A percentile compares a stretch with the other conserved stretches of the same genome.
Evolutionary conservation across 2,888 invertebrate genomes (phyloP).

Genomic region (Lepidonotus clava): DNA sequence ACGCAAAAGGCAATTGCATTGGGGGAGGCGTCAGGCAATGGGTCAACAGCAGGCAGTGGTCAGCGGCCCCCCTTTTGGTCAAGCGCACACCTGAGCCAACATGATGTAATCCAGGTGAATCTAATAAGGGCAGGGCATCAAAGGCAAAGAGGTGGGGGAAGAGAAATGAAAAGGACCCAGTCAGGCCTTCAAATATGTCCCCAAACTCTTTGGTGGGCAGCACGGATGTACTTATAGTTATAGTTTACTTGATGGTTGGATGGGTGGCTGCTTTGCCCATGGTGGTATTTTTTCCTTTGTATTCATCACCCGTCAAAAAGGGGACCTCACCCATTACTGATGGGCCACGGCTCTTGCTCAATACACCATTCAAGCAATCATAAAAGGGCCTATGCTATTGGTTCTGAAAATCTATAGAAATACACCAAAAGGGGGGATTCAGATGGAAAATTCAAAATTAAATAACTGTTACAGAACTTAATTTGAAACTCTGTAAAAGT

Average conservation of each 20-base stretch:
- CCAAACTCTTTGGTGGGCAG: neutral
- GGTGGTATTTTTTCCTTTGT: constrained; percentile 17
- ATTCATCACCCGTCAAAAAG: neutral
- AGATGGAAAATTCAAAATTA: constrained; percentile 23
- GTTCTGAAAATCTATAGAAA: too few relatives aligned
- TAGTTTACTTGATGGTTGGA: neutral
- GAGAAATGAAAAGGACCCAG: neutral
- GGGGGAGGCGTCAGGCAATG: neutral
- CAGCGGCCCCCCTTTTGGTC: neutral
- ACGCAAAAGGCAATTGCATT: too few relatives aligned
- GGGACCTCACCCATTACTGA: neutral
- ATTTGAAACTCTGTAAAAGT: too few relatives aligned
- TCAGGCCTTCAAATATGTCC: neutral
- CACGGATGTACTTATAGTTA: neutral
- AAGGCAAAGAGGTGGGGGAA: neutral
- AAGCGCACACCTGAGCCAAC: neutral
- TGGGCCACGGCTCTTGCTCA: neutral
- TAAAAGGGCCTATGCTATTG: neutral
- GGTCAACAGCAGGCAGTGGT: neutral
- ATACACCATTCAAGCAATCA: neutral
- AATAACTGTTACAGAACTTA: constrained; percentile 27
- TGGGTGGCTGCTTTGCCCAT: neutral
- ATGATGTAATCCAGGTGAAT: neutral
- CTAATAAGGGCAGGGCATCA: neutral
- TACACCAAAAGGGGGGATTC: too few relatives aligned